Evolutionary conservation across 1,140 invertebrate species (phyloP).

Genomic region (Sitophilus oryzae): DNA sequence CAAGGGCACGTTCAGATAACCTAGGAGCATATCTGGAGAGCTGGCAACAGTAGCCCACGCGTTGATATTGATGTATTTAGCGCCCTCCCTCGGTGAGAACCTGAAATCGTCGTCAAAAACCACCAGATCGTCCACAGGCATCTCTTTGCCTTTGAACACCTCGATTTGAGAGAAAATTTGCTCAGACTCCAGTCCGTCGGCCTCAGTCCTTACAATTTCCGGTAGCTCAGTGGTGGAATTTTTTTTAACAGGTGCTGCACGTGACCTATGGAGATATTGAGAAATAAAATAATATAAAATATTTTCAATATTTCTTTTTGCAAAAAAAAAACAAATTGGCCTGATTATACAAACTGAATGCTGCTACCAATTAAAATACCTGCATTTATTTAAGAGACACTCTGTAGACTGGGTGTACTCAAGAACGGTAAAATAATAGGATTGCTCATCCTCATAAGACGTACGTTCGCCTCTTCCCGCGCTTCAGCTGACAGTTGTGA

Average conservation of each 20-base stretch:
- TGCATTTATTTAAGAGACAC: too few species aligned
- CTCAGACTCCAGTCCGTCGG: constrained; percentile 26
- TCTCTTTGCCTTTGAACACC: constrained; percentile 36
- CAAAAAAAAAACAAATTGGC: neutral
- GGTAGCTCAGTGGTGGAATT: constrained; percentile 37
- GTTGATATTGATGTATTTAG: constrained; percentile 75
- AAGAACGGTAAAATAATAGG: too few species aligned
- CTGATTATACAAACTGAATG: too few species aligned
- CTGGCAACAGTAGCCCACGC: constrained; percentile 58
- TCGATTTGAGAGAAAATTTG: constrained; percentile 30
- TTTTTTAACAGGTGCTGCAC: constrained; percentile 40
- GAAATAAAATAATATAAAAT: neutral
- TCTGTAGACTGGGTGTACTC: neutral
- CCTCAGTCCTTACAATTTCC: constrained; percentile 35
- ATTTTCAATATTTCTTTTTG: too few species aligned
- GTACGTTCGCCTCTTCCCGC: too few species aligned
- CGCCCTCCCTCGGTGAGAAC: constrained; percentile 62
- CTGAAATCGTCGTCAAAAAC: constrained; percentile 69
- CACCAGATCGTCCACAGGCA: constrained; percentile 49
- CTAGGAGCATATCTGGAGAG: constrained; percentile 57
- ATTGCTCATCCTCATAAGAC: too few species aligned
- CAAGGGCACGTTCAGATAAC: constrained; percentile 75
- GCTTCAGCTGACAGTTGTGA: too few species aligned
- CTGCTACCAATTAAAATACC: too few species aligned
- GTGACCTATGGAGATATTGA: constrained; percentile 9